A percentile compares a stretch with the other conserved stretches of the same genome.
phyloP scores from a whole-genome alignment of 2,888 invertebrate species.

The Ophion ventricosus region DNA sequence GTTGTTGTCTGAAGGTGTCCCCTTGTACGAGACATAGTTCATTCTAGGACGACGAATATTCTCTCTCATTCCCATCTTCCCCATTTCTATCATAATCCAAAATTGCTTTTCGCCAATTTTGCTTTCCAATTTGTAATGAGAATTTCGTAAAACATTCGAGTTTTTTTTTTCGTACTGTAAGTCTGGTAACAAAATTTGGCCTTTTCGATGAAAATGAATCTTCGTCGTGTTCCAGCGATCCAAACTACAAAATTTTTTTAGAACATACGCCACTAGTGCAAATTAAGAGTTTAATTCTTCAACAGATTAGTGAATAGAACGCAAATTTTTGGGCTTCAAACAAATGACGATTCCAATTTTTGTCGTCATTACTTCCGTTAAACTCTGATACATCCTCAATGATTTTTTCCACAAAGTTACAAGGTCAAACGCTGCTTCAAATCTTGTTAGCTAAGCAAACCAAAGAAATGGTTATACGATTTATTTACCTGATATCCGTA shows the following conservation, averaged over 20 bases:
- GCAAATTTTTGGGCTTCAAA: no score
- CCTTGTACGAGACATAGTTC: no score
- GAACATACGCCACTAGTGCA: background rate
- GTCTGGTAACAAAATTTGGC: no score
- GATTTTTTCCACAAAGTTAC: background rate
- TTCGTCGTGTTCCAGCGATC: background rate
- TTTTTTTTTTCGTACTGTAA: no score
- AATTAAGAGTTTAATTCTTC: background rate
- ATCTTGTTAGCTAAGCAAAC: background rate
- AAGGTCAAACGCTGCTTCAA: background rate
- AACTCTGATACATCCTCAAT: background rate
- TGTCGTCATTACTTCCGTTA: background rate
- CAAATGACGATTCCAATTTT: background rate
- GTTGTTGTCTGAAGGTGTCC: no score
- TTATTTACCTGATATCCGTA: constrained; percentile 79
- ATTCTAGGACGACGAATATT: no score
- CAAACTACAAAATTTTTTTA: background rate
- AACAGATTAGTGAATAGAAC: background rate
- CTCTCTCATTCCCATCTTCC: no score
- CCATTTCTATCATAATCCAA: no score
- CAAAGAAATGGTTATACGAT: background rate
- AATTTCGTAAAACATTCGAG: no score
- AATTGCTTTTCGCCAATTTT: no score
- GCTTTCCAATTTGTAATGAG: no score
- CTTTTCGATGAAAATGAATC: background rate